Evolutionary conservation across 1,140 invertebrate species (phyloP).

Genomic region (Cotesia chilonis): DNA sequence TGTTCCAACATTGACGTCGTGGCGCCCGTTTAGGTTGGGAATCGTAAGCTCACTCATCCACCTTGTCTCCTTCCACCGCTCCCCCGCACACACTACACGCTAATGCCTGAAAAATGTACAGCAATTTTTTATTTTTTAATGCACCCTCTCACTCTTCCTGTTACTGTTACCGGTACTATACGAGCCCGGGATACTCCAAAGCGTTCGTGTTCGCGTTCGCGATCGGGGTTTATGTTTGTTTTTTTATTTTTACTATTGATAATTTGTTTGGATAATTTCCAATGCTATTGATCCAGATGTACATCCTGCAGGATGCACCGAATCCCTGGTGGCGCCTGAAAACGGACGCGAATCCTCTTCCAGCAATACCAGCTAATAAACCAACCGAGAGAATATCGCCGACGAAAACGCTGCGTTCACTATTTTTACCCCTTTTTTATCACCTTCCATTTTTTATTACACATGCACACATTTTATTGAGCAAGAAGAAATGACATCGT

Average conservation of each 20-base stretch:
- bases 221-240: constrained; percentile 15
- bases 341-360: constrained; percentile 23
- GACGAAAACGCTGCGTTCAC: constrained; percentile 62
- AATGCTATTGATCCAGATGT: constrained; percentile 67
- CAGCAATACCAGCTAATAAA: constrained; percentile 20
- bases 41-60: constrained; percentile 2
- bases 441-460: too few species aligned
- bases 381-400: constrained; percentile 50
- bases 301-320: constrained; percentile 62
- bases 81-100: constrained; percentile 63
- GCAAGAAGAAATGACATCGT: too few species aligned
- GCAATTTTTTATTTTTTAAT: constrained; percentile 69
- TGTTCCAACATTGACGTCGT: neutral
- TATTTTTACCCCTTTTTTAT: constrained; percentile 6
- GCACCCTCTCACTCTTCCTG: constrained; percentile 52
- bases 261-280: constrained; percentile 68
- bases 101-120: constrained; percentile 68
- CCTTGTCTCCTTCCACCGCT: constrained; percentile 31
- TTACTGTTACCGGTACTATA: constrained; percentile 64
- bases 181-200: constrained; percentile 46
- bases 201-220: neutral
- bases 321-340: constrained; percentile 54
- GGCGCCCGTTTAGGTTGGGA: constrained; percentile 1
- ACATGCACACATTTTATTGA: too few species aligned
- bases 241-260: constrained; percentile 64